Percentiles rank a stretch among this genome's conserved stretches.
phyloP scores from a whole-genome alignment of 2,888 invertebrate genomes.

The Molorchus minor region DNA sequence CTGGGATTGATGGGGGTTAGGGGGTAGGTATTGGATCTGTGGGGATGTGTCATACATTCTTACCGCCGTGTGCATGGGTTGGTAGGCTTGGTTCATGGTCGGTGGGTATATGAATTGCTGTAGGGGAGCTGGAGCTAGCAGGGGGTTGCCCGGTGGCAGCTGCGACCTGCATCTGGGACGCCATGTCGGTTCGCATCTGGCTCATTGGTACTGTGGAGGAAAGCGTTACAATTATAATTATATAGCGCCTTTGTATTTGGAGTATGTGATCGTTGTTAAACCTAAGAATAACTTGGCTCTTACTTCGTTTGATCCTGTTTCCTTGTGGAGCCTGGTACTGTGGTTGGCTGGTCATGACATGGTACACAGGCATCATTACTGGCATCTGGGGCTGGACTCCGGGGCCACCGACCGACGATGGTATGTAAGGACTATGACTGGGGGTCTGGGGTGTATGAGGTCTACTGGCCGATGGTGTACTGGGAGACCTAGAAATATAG shows the following conservation, averaged over 20 bases:
- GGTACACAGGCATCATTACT: conserved; percentile 62
- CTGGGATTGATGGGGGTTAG: conserved; percentile 64
- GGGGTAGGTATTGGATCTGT: conserved; percentile 52
- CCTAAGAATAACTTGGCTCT: conserved; percentile 36
- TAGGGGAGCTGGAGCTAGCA: conserved; percentile 82
- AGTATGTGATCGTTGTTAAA: no score
- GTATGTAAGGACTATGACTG: conserved; percentile 58
- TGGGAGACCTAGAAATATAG: conserved; percentile 63
- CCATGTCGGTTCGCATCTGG: conserved; percentile 65
- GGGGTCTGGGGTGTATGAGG: conserved; percentile 91
- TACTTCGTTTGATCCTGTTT: conserved; percentile 58
- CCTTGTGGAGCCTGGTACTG: conserved; percentile 62
- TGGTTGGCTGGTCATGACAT: conserved; percentile 64
- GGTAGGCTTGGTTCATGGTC: conserved; percentile 59
- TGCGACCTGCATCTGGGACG: conserved; percentile 83
- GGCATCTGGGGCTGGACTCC: conserved; percentile 60
- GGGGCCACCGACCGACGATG: conserved; percentile 65
- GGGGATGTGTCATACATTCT: conserved; percentile 65
- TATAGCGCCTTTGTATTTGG: neutral
- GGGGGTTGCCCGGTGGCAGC: conserved; percentile 84
- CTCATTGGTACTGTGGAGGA: conserved; percentile 63
- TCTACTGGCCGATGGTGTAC: conserved; percentile 73
- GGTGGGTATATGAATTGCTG: conserved; percentile 66
- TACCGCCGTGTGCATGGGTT: conserved; percentile 61
- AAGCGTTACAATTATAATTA: neutral